phyloP scores from a whole-genome alignment of 2,888 invertebrate species.

The Acleris cristana region DNA sequence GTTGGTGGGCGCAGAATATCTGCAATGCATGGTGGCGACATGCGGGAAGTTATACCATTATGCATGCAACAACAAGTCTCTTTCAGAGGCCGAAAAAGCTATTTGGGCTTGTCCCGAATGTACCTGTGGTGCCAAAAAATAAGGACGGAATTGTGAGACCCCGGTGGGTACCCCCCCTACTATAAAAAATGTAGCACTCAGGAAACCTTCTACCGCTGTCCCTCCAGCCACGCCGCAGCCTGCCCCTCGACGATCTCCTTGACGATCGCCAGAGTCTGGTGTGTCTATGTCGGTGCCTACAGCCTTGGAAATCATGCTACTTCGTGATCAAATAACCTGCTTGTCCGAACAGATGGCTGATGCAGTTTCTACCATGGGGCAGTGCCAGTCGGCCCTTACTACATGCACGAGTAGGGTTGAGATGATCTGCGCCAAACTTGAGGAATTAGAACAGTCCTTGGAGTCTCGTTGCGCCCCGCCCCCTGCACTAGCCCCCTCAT shows the following conservation, averaged over 20 bases:
- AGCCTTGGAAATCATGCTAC: background rate
- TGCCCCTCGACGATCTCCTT: background rate
- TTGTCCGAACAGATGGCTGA: background rate
- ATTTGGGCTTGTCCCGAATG: slow-evolving; percentile 11
- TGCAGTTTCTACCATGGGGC: background rate
- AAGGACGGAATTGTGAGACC: background rate
- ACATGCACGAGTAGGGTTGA: background rate
- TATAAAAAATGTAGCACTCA: slow-evolving; percentile 2
- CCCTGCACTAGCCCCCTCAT: too few relatives aligned
- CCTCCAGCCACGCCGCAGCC: background rate
- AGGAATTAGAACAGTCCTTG: background rate
- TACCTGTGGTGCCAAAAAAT: background rate
- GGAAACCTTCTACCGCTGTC: background rate
- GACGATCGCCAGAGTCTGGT: background rate
- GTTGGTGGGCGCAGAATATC: too few relatives aligned
- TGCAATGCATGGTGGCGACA: too few relatives aligned
- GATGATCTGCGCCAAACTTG: background rate
- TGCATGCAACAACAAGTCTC: slow-evolving; percentile 1
- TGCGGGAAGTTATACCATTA: slow-evolving; percentile 12
- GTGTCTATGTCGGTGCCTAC: too few relatives aligned
- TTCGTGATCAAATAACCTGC: slow-evolving; percentile 1
- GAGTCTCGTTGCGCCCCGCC: background rate
- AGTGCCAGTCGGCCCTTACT: background rate
- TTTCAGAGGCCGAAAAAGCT: slow-evolving; percentile 7
- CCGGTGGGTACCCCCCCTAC: slow-evolving; percentile 3